These are phyloP conservation scores for Camponotus pennsylvanicus DNA, from an alignment of 1,140 invertebrate species.

Conservation along the genomic window DNA sequence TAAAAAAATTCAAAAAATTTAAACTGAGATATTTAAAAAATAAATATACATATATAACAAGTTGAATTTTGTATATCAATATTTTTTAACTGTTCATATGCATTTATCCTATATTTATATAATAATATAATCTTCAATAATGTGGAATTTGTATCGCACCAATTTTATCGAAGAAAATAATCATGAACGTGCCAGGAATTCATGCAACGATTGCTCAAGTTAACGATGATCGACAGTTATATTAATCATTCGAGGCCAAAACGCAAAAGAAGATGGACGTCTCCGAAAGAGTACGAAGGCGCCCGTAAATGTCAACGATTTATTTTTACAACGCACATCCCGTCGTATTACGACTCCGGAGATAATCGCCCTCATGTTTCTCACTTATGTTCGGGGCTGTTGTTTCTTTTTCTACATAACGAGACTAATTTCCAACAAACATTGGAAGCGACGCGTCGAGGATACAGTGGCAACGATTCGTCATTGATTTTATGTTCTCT, in stretches of 20 bases:
- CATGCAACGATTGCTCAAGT: constrained; percentile 43
- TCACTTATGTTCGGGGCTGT: constrained; percentile 29
- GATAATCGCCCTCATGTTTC: constrained; percentile 45
- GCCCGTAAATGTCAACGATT: constrained; percentile 64
- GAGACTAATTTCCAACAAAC: constrained; percentile 34
- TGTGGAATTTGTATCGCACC: neutral
- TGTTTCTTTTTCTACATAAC: constrained; percentile 61
- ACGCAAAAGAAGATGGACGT: neutral
- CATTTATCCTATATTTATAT: neutral
- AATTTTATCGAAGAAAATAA: constrained; percentile 10
- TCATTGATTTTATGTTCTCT: constrained; percentile 26
- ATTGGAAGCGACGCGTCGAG: neutral
- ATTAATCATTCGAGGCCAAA: constrained; percentile 64
- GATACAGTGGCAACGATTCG: constrained; percentile 28
- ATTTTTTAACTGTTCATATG: constrained; percentile 10
- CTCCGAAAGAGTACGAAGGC: neutral
- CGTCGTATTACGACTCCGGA: constrained; percentile 11
- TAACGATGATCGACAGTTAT: constrained; percentile 20
- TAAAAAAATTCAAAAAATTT: neutral
- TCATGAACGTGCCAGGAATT: constrained; percentile 31
- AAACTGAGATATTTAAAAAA: neutral
- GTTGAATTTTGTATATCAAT: constrained; percentile 3
- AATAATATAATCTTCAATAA: constrained; percentile 1
- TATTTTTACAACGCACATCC: constrained; percentile 65
- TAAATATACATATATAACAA: neutral